Evolutionary conservation across 2,888 invertebrate species (phyloP), one percentile per base, ranked within the genome.

Genomic region (Lasius fuliginosus): DNA sequence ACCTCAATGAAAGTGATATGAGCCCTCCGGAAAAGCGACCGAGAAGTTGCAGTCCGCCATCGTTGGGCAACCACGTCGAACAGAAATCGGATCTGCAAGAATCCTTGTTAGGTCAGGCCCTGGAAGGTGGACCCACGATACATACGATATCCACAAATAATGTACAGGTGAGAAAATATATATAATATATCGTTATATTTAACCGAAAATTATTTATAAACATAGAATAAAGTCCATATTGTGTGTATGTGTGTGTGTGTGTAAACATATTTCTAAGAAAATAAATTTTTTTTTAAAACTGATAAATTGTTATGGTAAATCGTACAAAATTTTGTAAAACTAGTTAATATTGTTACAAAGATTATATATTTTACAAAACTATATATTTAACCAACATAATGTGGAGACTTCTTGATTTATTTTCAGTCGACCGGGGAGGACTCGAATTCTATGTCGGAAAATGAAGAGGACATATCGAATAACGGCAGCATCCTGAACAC

Each of bases 401-500:
- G 36, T 23, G 46, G 36, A 36, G 4, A 23, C 36, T 18, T 71
- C 18, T 36, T 18, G 15, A 53, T 60, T 73, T 68, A 46, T 42
- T 85, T 87, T 85, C 96, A 96, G 94, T 97, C 97, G 88, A 97
- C 97, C 62, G 98, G 98, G 68, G 98, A 98, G 93, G 98, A 98
- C 92, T 98, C 98, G 88, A 97, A 97, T 94, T 98, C 98, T 87
- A 92, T 94, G 91, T 94, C 95, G 75, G 95, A 94, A 83, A 94
- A 94, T 87, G 95, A 95, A 85, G 95, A 95, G 86, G 95, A 94
- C 73, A 93, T 93, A 82, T 95, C 95, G 82, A 95, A 94, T 84
- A 98, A 98, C 92, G 98, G 98, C 93, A 97, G 97, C 81, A 98
- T 97, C 88, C 96, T 97, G 86, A 98, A 98, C 92, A 96, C 96